Base-by-base conservation (phyloP, 2,113 vertebrate species). In the Channa argus region DNA sequence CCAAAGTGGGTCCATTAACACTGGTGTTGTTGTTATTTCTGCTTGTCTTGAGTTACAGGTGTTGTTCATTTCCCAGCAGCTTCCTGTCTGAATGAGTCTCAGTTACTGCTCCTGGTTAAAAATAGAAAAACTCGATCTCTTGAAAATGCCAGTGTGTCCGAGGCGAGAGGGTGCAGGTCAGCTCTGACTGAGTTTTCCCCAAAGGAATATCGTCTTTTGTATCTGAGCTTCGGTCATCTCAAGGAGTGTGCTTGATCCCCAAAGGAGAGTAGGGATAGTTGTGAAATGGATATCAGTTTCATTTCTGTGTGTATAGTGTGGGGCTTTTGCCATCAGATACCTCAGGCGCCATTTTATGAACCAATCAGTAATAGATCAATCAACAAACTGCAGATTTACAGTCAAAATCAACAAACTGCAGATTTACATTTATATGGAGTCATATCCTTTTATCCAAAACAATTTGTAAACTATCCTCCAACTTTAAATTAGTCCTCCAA, bases 91-190 rank as follows among this genome's bases (percentile, higher is more conserved):
- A 43, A 2, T 4, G 24, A 53, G 78, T 59, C 69, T 87, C 80
- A 3, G 24, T 87, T 80, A 33, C 79, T 62, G 7, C 38, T 62
- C 73, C 0, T 71, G 11, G 1, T 63, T 78, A 88, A 85, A 86
- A 88, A 90, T 83, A 83, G 79, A 79, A 63, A 50, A 80, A 77
- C 71, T 0, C 13, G 84, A 88, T 90, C 79, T 63, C 1, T 15
- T 45, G 61, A 71, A 8, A 74, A 54, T 24, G 62, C 14, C 8
- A 0, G 54, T 15, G 71, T 47, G n/a, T 67, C 51, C 11, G 43
- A 67, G 51, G 44, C 14, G 2, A 10, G 61, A 50, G 62, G 60
- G 71, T 24, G 68, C 33, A 52, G 72, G 56, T 44, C 56, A 0
- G 70, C 5, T 47, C 63, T 34, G 58, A 36, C 47, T 0, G 15